Base-by-base conservation (phyloP, 2,113 vertebrate genomes). In the Himantopus leucocephalus region DNA sequence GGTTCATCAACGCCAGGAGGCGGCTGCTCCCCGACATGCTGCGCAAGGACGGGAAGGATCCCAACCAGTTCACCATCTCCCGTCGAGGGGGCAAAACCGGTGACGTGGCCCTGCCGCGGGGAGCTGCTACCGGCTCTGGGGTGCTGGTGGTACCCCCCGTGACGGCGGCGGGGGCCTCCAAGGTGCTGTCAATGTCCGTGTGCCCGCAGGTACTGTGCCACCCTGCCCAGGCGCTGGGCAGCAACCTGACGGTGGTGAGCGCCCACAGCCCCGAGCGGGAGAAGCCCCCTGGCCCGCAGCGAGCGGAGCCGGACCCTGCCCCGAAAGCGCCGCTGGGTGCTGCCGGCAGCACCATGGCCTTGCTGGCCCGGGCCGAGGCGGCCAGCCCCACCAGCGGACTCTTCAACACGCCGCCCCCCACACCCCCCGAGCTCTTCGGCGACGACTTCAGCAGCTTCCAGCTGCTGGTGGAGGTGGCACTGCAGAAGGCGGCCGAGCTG, bases 1-100 rank as follows among this genome's bases (percentile, higher is more conserved):
- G 99, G 99, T 99, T 99, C 96, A 99, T 99, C 97, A 99, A 99
- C 0, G 99, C 99, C 7, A 97, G 99, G 14, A 98, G 99, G 39
- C 98, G 99, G 63, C 98, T 99, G 78, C 99, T 99, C 13, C 99
- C 99, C 0, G 99, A 99, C 96, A 98, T 99, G 96, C 98, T 99
- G 78, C 98, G 99, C 80, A 99, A 99, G 90, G 99, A 99, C 0
- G 99, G 99, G 72, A 99, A 99, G 97, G 99, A 99, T 95, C 99
- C 99, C 60, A 99, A 99, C 86, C 99, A 99, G 93, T 99, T 99
- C 97, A 99, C 99, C 66, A 99, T 99, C 90, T 99, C 99, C 37
- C 99, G 99, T 23, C 99, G 99, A 1, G 98, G 99, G 4, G 98
- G 97, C 63, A 99, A 99, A 88, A 92, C 97, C 1, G 96, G 71